Evolutionary conservation across 2,113 vertebrate genomes (phyloP), one percentile per base, ranked within the genome.

Genomic region (Notarius lentiginosus): DNA sequence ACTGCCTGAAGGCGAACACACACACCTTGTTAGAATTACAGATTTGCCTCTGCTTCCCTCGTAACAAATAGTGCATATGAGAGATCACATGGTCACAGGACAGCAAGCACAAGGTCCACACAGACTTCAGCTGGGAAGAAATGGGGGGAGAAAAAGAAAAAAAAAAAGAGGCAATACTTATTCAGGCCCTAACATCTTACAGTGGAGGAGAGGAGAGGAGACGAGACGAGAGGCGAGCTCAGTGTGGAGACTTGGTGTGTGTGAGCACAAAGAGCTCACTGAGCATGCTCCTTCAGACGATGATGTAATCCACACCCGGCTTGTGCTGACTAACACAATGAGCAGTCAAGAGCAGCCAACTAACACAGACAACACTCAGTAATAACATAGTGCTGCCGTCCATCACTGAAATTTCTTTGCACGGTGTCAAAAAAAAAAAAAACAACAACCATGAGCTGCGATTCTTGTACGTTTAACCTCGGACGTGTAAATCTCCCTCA

Each of bases 311-410:
- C 56, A 80, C 27, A 79, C 47, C 27, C 73, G 14, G 70, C 58
- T 75, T 24, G 56, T 88, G 84, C 84, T 84, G 87, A 88, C 84
- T 88, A 87, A 84, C 87, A 82, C 53, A 76, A 84, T 68, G 77
- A 68, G 55, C 60, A 58, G 18, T 60, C 68, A n/a, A 56, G 9
- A 72, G 56, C 73, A 81, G 20, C 47, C 63, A n/a, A 79, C 60
- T 7, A 72, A 86, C 53, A 47, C 53, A 60, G 17, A 53, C 55
- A 56, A 56, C 53, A 83, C 27, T 49, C 70, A 24, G n/a, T 53
- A 30, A 84, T 0, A 49, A 51, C 7, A 51, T 10, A 85, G 27
- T 18, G 51, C 76, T 17, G 30, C 30, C 41, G 79, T 12, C n/a
- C 12, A 3, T 22, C 34, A 41, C 30, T 22, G 79, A 18, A 61